phyloP scores from a whole-genome alignment of 2,888 invertebrate genomes.

The Lottia gigantea region DNA sequence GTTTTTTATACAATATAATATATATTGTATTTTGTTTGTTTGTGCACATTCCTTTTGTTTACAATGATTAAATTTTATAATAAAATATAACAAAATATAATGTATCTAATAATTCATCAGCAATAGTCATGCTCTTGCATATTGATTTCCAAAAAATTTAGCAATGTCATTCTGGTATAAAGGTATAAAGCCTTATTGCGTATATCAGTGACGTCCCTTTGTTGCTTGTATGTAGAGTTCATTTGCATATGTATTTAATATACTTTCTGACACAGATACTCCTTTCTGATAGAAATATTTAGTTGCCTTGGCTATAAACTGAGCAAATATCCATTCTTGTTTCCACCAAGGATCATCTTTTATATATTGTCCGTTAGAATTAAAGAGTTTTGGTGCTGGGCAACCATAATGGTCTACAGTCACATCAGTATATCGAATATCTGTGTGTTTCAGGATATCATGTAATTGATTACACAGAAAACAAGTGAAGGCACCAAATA shows the following conservation, averaged over 20 bases:
- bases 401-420: conserved; percentile 70
- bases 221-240: background rate
- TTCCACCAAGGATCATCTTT: conserved; percentile 28
- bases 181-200: too few relatives aligned
- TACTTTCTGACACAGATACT: background rate
- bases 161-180: too few relatives aligned
- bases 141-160: too few relatives aligned
- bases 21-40: too few relatives aligned
- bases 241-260: background rate
- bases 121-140: too few relatives aligned
- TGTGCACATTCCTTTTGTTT: too few relatives aligned
- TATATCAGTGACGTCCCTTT: background rate
- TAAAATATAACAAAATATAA: too few relatives aligned
- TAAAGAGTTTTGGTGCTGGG: conserved; percentile 67
- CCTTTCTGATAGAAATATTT: background rate
- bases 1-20: too few relatives aligned
- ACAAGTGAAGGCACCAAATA: conserved; percentile 57
- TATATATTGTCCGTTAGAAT: conserved; percentile 39
- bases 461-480: conserved; percentile 53
- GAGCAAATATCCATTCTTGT: conserved; percentile 18
- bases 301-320: background rate
- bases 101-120: too few relatives aligned
- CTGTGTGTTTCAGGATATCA: conserved; percentile 40
- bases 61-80: too few relatives aligned
- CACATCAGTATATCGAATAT: conserved; percentile 34